Base-by-base conservation (phyloP, 2,797 vertebrate genomes). In the Chloroceryle inda region DNA sequence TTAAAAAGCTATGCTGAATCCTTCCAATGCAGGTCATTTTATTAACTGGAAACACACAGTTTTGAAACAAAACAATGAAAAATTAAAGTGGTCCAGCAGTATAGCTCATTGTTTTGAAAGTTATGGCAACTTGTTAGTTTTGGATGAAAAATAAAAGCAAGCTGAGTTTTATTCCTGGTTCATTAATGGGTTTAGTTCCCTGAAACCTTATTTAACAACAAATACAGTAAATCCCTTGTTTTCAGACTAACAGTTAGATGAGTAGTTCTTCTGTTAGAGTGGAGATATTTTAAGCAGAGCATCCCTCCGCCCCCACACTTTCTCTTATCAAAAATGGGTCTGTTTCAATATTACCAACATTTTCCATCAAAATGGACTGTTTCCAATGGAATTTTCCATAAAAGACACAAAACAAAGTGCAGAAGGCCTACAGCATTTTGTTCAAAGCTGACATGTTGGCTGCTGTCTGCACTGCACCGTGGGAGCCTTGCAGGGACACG, bases 301-400 rank as follows among this genome's bases (percentile, higher is more conserved):
- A 76, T 82, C 90, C 38, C 77, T 88, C 67, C 59, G 76, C 92
- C 47, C 67, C 77, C 88, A 14, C 47, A 20, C 11, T 87, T 86
- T 90, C 27, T 79, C 38, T 91, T 97, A 96, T 96, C 88, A 95
- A 77, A 90, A 90, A 87, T 42, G 40, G 8, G 40, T 92, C 74
- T 85, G 59, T 90, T 90, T 92, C 85, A 74, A 73, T 49, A 37
- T 27, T 76, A 63, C 33, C 92, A 89, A 91, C 47, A 84, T 61
- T 88, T 89, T 84, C 58, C 59, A 69, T 31, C 20, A 3, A 29
- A 92, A 63, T 56, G 56, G 69, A 78, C 63, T 7, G 6, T 55
- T 92, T 92, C 76, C 94, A 96, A 66, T 86, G 89, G 91, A 94
- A 89, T 96, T 96, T 96, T 94, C 94, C 94, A 59, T 44, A 59